Percentiles rank a stretch among this genome's conserved stretches.
These are phyloP conservation scores for Dipodomys spectabilis DNA, from an alignment of 2,113 vertebrate species.

Conservation along the genomic window DNA sequence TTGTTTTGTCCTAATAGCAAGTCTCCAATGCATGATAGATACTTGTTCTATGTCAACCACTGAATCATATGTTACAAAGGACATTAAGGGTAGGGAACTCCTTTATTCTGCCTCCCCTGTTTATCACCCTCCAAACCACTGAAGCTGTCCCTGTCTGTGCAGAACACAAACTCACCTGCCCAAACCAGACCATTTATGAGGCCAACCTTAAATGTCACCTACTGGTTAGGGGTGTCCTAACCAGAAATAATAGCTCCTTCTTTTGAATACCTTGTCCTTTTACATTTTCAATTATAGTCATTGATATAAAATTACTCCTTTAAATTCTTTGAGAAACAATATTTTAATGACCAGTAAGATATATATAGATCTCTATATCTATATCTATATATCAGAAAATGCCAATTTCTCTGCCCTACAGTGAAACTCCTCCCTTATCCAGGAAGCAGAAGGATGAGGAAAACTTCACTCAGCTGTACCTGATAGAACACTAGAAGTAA, in stretches of 20 bases:
- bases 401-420: not conserved
- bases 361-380: too few relatives aligned
- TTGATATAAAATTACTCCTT: not conserved
- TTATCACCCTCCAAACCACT: not conserved
- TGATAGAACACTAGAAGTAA: not conserved
- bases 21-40: not conserved
- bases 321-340: conserved; percentile 1
- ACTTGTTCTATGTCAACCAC: not conserved
- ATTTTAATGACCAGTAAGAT: conserved; percentile 19
- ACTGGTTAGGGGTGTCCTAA: not conserved
- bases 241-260: not conserved
- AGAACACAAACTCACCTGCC: not conserved
- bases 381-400: not conserved
- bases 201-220: not conserved
- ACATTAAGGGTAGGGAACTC: not conserved
- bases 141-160: not conserved
- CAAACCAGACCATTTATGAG: not conserved
- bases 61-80: not conserved
- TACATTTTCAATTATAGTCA: not conserved
- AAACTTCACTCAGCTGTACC: not conserved
- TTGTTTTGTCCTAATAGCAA: not conserved
- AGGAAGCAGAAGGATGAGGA: not conserved
- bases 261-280: not conserved
- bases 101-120: not conserved
- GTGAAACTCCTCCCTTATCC: not conserved